phyloP scores from a whole-genome alignment of 2,888 invertebrate genomes.

The Lumbricus terrestris region DNA sequence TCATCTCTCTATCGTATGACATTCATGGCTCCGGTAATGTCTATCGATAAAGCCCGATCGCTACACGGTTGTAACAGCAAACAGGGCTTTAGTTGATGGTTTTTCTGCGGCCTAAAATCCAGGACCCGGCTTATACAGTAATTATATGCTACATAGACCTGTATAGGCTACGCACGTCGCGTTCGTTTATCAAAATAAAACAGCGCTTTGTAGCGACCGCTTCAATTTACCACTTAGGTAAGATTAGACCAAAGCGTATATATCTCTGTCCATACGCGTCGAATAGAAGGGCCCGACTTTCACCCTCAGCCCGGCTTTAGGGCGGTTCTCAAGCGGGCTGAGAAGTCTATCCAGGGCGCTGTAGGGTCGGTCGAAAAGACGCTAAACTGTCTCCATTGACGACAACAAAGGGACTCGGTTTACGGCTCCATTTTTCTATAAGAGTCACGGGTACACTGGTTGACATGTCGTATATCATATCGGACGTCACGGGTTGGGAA shows the following conservation, averaged over 20 bases:
- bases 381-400: neutral
- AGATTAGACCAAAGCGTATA: neutral
- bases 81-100: neutral
- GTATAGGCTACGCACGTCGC: neutral
- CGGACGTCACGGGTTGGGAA: neutral
- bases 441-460: neutral
- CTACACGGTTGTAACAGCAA: neutral
- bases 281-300: neutral
- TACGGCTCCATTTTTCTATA: neutral
- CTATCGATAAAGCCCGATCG: neutral
- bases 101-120: neutral
- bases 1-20: neutral
- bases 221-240: neutral
- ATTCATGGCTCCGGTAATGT: neutral
- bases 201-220: neutral
- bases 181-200: neutral
- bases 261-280: neutral
- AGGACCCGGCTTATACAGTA: neutral
- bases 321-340: neutral
- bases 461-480: neutral
- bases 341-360: neutral
- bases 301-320: neutral
- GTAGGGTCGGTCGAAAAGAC: neutral
- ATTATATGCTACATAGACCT: no score
- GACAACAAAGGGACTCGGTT: neutral